These are phyloP conservation scores for Synergus japonicus DNA, from an alignment of 2,888 invertebrate genomes.

Conservation along the genomic window DNA sequence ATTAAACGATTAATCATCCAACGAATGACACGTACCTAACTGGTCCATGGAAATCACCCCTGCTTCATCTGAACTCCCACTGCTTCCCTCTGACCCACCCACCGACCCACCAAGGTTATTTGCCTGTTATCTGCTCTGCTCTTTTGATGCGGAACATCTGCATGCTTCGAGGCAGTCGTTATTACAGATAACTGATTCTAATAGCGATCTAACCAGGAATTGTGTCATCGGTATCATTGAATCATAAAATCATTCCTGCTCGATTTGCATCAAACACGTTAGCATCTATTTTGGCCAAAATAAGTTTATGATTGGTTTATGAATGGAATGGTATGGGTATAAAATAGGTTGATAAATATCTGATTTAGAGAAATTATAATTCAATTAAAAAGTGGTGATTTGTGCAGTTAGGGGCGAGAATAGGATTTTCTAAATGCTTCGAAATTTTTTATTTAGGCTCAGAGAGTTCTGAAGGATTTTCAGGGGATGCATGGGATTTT, in stretches of 20 bases:
- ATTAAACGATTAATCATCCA: slow-evolving; percentile 77
- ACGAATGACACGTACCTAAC: slow-evolving; percentile 73
- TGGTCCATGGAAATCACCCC: slow-evolving; percentile 66
- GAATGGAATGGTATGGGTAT: background rate
- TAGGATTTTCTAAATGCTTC: too few relatives aligned
- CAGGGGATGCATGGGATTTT: too few relatives aligned
- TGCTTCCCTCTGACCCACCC: slow-evolving; percentile 32
- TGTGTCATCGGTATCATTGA: slow-evolving; percentile 44
- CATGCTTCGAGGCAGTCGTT: slow-evolving; percentile 54
- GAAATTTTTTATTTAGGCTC: too few relatives aligned
- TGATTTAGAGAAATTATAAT: background rate
- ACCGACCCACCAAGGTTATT: slow-evolving; percentile 57
- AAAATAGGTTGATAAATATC: background rate
- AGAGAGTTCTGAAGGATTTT: too few relatives aligned
- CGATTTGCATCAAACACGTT: background rate
- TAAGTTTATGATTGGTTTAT: background rate
- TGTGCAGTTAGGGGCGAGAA: too few relatives aligned
- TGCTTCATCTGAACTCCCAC: slow-evolving; percentile 55
- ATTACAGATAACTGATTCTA: slow-evolving; percentile 39
- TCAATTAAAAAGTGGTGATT: too few relatives aligned
- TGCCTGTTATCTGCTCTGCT: slow-evolving; percentile 55
- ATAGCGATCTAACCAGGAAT: slow-evolving; percentile 36
- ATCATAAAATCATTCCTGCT: slow-evolving; percentile 27
- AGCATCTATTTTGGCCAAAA: background rate
- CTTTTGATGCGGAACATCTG: slow-evolving; percentile 64